A percentile compares a stretch with the other conserved stretches of the same genome.
Conservation (phyloP, 2,113 vertebrate genomes). For the Lepus europaeus region DNA sequence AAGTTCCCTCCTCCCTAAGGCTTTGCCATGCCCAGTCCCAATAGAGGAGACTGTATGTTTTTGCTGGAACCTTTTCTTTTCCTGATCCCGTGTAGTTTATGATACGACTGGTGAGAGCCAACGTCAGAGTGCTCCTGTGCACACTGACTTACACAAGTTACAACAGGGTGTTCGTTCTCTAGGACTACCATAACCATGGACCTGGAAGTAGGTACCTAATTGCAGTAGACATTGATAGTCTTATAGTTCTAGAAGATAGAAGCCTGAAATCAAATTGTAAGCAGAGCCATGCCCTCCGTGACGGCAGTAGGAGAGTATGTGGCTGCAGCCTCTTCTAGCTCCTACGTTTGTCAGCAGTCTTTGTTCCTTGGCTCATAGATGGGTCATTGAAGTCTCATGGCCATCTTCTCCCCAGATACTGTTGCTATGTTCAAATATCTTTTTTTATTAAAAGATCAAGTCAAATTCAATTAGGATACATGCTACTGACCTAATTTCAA, state of each 20-base stretch:
- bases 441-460: background rate
- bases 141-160: background rate
- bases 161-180: background rate
- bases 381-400: background rate
- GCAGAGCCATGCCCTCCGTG: background rate
- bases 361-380: background rate
- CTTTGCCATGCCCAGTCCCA: background rate
- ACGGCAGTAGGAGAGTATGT: background rate
- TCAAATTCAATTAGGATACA: background rate
- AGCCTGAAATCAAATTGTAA: background rate
- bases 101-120: background rate
- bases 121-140: background rate
- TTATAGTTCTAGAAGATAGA: background rate
- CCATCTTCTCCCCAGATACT: background rate
- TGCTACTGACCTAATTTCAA: background rate
- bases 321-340: background rate
- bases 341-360: background rate
- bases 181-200: background rate
- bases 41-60: background rate
- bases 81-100: background rate
- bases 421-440: background rate
- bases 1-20: background rate
- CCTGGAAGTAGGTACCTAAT: background rate
- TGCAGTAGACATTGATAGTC: background rate
- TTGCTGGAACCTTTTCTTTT: background rate